Percentiles rank a stretch among this genome's conserved stretches.
Evolutionary conservation across 64 coral and sea anemone genomes (phyloP).

Genomic region (Platygyra sinensis): DNA sequence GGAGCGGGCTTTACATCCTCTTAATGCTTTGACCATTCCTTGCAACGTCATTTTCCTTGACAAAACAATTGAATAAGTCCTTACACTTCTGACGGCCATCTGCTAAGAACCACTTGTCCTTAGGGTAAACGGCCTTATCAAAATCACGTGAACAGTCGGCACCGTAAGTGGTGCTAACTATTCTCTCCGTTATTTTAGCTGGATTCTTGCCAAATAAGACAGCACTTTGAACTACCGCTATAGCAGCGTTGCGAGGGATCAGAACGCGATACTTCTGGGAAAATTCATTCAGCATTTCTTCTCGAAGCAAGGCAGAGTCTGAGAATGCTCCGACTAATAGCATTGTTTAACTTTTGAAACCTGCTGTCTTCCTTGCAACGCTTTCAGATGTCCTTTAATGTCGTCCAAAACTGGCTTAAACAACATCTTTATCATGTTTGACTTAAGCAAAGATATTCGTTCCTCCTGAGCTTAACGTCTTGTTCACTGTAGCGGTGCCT

Average conservation of each 20-base stretch:
- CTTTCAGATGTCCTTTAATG: neutral
- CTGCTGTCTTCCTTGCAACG: neutral
- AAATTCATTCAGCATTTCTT: neutral
- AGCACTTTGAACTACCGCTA: slow-evolving; percentile 11
- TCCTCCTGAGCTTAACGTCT: neutral
- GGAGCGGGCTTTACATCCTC: neutral
- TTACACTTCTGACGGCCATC: neutral
- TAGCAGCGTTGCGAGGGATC: neutral
- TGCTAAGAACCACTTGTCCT: neutral
- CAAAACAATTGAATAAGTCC: neutral
- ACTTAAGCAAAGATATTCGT: neutral
- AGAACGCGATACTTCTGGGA: neutral
- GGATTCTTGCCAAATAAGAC: neutral
- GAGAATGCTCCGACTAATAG: neutral
- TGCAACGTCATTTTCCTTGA: neutral
- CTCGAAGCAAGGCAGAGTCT: neutral
- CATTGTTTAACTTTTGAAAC: neutral
- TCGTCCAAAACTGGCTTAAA: neutral
- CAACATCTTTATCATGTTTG: neutral
- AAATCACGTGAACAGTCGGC: neutral
- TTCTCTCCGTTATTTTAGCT: slow-evolving; percentile 9
- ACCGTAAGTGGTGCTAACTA: neutral
- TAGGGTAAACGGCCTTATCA: neutral
- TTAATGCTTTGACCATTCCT: neutral
- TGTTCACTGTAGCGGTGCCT: neutral